phyloP scores from a whole-genome alignment of 1,140 invertebrate genomes.

The Aphis craccivora region DNA sequence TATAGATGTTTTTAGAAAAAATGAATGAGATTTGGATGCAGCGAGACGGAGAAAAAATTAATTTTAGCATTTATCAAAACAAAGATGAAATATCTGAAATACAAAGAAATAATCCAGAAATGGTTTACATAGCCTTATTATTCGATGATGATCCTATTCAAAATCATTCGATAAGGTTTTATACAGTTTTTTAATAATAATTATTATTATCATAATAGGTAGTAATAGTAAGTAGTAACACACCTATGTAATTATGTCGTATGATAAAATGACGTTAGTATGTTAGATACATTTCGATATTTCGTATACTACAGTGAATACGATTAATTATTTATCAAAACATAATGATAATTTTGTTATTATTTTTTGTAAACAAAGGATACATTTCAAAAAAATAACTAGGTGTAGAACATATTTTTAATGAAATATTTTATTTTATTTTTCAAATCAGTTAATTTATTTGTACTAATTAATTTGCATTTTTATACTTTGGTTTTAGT shows the following conservation, averaged over 20 bases:
- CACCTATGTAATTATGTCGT: background rate
- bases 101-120: constrained; percentile 73
- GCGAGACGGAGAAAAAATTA: constrained; percentile 63
- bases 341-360: background rate
- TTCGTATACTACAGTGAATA: background rate
- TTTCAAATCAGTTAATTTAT: background rate
- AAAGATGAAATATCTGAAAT: constrained; percentile 74
- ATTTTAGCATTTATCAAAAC: constrained; percentile 72
- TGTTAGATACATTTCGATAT: background rate
- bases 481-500: constrained; percentile 63
- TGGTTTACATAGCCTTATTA: constrained; percentile 74
- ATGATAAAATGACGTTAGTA: no score
- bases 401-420: background rate
- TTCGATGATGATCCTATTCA: constrained; percentile 64
- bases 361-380: background rate
- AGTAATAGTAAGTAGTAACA: background rate
- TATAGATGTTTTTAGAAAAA: constrained; percentile 71
- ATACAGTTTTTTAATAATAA: background rate
- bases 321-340: constrained; percentile 5
- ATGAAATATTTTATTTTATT: background rate
- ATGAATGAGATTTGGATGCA: constrained; percentile 66
- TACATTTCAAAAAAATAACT: background rate
- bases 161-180: constrained; percentile 40
- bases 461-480: background rate
- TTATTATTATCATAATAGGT: background rate